phyloP scores from a whole-genome alignment of 2,797 vertebrate genomes.

The Phalloptychus januarius region DNA sequence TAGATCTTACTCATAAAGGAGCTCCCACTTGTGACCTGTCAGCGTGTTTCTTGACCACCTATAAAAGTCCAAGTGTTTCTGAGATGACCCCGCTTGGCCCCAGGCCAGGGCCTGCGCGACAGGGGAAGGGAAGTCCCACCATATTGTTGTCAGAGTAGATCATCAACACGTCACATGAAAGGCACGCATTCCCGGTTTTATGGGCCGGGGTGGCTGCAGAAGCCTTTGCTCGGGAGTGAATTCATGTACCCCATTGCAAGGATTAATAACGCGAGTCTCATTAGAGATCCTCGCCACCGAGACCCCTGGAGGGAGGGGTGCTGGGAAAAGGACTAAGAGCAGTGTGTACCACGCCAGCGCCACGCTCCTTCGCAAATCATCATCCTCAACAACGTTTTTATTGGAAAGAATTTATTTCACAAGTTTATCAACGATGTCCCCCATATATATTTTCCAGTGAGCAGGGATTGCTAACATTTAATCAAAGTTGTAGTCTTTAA shows the following conservation, averaged over 20 bases:
- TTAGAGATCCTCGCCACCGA: constrained; percentile 78
- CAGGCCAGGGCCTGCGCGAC: constrained; percentile 77
- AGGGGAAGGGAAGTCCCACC: constrained; percentile 82
- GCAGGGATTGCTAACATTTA: constrained; percentile 60
- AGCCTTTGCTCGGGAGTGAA: constrained; percentile 77
- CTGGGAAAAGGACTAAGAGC: constrained; percentile 73
- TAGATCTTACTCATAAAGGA: constrained; percentile 77
- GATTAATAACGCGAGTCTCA: constrained; percentile 82
- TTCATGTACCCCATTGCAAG: constrained; percentile 81
- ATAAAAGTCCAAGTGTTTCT: constrained; percentile 78
- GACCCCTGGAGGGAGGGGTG: constrained; percentile 75
- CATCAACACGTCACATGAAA: constrained; percentile 85
- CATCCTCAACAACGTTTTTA: constrained; percentile 77
- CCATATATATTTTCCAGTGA: constrained; percentile 73
- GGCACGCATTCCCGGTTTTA: constrained; percentile 82
- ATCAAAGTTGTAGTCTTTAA: constrained; percentile 66
- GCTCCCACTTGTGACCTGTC: constrained; percentile 80
- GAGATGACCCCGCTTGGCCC: constrained; percentile 77
- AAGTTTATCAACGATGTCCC: constrained; percentile 75
- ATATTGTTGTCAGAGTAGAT: constrained; percentile 87
- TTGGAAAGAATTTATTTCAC: constrained; percentile 79
- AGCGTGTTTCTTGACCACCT: constrained; percentile 78
- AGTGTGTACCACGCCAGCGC: constrained; percentile 57
- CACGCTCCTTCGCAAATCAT: constrained; percentile 77
- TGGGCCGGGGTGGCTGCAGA: constrained; percentile 73